These are phyloP conservation scores for Ramphastos sulfuratus DNA, from an alignment of 2,113 vertebrate species.

Conservation along the genomic window DNA sequence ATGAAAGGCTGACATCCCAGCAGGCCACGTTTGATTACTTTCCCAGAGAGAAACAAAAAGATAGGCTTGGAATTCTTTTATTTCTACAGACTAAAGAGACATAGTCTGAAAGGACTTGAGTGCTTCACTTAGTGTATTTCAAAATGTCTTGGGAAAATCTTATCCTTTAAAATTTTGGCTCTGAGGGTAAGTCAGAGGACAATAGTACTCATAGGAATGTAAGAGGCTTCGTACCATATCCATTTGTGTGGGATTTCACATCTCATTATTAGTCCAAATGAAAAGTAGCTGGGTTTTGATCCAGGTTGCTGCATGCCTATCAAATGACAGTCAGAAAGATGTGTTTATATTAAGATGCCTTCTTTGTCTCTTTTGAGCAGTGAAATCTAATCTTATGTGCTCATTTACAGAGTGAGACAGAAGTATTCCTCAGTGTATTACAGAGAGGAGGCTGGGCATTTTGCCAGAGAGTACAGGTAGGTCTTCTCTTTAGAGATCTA, in stretches of 20 bases:
- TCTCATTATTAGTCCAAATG: neutral
- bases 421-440: slow-evolving; percentile 28
- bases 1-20: neutral
- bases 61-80: slow-evolving; percentile 41
- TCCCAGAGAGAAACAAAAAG: neutral
- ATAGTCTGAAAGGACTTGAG: neutral
- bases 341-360: slow-evolving; percentile 10
- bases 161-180: slow-evolving; percentile 34
- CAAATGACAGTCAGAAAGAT: slow-evolving; percentile 9
- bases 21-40: slow-evolving; percentile 8
- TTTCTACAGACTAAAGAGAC: neutral
- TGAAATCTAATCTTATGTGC: slow-evolving; percentile 33
- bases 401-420: slow-evolving; percentile 3
- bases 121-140: slow-evolving; percentile 4
- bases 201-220: neutral
- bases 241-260: slow-evolving; percentile 27
- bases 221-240: neutral
- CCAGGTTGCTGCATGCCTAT: neutral
- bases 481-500: neutral
- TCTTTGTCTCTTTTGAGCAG: slow-evolving; percentile 1
- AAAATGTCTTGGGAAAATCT: slow-evolving; percentile 49
- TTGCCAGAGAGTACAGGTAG: neutral
- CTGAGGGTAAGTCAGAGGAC: neutral
- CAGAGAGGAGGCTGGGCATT: neutral
- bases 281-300: slow-evolving; percentile 20